Evolutionary conservation across 2,888 invertebrate genomes (phyloP), one percentile per base, ranked within the genome.

Genomic region (Andrena chrysosceles): DNA sequence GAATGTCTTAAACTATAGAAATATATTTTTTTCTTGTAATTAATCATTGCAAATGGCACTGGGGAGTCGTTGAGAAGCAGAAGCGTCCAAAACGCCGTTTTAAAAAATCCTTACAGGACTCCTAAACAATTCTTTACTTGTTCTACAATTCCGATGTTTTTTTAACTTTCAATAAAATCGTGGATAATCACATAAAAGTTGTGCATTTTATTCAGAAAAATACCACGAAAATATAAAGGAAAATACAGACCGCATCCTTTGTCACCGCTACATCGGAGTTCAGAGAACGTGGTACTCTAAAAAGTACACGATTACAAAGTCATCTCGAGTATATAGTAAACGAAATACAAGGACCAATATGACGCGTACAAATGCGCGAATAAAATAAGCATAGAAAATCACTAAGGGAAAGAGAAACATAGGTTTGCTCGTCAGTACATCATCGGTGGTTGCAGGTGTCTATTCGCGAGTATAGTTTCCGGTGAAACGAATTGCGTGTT

Each of bases 401-500:
- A 42, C 16, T 4, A 2, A n/a, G 8, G 23, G 49, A 0, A 26
- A 48, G 4, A 13, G 31, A 20, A n/a, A 71, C 8, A 52, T 8
- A 26, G 10, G 10, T 56, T 16, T 4, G 8, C 10, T 63, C 29
- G 13, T 59, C 52, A 87, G 48, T 63, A 68, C 29, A 78, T 69
- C 26, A 59, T 60, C 0, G 80, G 73, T 2, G 73, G 52, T 54
- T 77, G 78, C n/a, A 78, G 13, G 33, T 81, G 60, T 63, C 70
- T 68, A 49, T n/a, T 81, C 0, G 84, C 74, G 5, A 81, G 64
- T 76, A 84, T 59, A 62, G 71, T 72, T 48, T 86, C 59, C 13
- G 84, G 71, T 7, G 74, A 52, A 29, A 79, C 23, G 7, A 66
- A 35, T 8, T 72, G 77, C 48, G 71, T 48, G 48, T 88, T 89